These are phyloP conservation scores for Malurus splendens DNA, from an alignment of 2,797 vertebrate species.

Conservation along the genomic window DNA sequence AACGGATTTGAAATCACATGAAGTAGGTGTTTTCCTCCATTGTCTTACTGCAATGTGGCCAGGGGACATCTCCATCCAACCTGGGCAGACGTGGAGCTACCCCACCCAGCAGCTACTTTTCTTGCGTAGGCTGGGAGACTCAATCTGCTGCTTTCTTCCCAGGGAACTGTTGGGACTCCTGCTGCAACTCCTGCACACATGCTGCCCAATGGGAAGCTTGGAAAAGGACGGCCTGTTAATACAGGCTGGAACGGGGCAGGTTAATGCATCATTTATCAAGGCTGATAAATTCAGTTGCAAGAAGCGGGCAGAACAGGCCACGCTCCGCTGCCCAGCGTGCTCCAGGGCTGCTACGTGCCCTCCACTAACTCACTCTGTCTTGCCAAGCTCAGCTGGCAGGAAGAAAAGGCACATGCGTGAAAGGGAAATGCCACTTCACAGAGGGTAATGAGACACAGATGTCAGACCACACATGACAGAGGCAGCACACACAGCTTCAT, in stretches of 20 bases:
- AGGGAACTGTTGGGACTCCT: background rate
- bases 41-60: background rate
- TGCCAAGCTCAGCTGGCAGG: background rate
- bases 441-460: background rate
- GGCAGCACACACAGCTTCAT: background rate
- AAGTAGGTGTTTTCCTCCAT: rapidly evolving
- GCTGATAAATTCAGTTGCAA: background rate
- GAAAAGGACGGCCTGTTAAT: background rate
- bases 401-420: background rate
- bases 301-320: background rate
- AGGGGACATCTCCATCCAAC: background rate
- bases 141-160: background rate
- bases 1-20: rapidly evolving
- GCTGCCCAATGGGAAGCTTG: rapidly evolving
- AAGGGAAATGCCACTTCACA: background rate
- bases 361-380: rapidly evolving
- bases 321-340: rapidly evolving
- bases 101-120: background rate
- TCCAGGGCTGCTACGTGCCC: background rate
- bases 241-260: rapidly evolving
- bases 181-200: rapidly evolving
- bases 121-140: background rate
- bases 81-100: background rate
- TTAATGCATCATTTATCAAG: background rate
- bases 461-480: background rate